Percentiles rank a stretch among this genome's conserved stretches.
phyloP scores from a whole-genome alignment of 1,140 invertebrate species.

The Tetraneura akinire region DNA sequence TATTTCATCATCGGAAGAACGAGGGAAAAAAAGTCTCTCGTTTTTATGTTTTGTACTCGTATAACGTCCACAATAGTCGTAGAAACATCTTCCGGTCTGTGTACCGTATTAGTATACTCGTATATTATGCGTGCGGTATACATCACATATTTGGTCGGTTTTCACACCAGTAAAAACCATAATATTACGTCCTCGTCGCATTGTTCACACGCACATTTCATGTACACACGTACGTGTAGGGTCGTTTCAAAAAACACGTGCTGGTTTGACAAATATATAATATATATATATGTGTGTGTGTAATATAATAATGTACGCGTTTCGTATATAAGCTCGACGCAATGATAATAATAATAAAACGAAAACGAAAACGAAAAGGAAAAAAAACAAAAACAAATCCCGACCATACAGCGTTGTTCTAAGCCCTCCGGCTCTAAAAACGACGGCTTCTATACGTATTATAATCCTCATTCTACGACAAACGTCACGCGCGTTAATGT shows the following conservation, averaged over 20 bases:
- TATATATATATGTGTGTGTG: too few species aligned
- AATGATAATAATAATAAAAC: conserved; percentile 5
- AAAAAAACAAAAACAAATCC: conserved; percentile 8
- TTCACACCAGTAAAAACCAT: conserved; percentile 19
- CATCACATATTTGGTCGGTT: neutral
- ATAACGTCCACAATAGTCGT: neutral
- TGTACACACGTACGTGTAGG: neutral
- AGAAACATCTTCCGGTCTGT: conserved; percentile 6
- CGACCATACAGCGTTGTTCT: neutral
- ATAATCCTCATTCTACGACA: neutral
- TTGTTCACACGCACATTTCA: conserved; percentile 29
- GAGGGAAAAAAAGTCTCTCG: too few species aligned
- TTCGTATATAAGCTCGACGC: conserved; percentile 17
- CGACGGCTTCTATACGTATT: neutral
- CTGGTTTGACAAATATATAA: conserved; percentile 25
- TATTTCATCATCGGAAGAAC: too few species aligned
- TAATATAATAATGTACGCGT: too few species aligned
- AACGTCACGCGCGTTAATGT: conserved; percentile 30
- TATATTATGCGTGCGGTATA: neutral
- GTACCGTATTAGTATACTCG: too few species aligned
- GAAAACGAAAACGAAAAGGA: neutral
- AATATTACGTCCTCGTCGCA: neutral
- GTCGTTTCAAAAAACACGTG: conserved; percentile 14
- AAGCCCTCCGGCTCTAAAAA: conserved; percentile 17
- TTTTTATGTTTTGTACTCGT: neutral